Evolutionary conservation across 2,113 vertebrate genomes (phyloP).

Genomic region (Laticauda laticaudata): DNA sequence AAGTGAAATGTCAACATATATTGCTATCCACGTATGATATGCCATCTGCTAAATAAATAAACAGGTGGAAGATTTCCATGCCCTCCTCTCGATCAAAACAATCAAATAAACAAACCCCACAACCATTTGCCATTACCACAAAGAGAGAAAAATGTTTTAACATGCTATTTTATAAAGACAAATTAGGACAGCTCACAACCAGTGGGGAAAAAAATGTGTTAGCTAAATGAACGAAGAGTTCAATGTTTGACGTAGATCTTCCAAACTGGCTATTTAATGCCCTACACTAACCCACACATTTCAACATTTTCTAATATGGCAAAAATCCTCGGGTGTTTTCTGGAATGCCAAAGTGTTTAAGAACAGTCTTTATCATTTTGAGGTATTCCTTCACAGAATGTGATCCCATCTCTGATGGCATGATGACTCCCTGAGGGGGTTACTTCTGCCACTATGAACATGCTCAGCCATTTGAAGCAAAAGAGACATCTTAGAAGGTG

Average conservation of each 20-base stretch:
- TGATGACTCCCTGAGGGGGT: background rate
- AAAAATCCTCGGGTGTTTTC: background rate
- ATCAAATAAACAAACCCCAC: background rate
- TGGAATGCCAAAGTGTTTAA: background rate
- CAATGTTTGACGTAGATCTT: background rate
- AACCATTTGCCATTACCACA: slow-evolving; percentile 17
- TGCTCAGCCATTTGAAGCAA: background rate
- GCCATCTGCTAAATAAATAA: background rate
- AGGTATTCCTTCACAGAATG: background rate
- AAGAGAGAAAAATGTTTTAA: slow-evolving; percentile 5
- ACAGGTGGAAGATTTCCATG: slow-evolving; percentile 29
- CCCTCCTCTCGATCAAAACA: background rate
- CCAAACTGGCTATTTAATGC: background rate
- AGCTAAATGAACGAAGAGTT: slow-evolving; percentile 2
- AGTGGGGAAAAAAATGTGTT: background rate
- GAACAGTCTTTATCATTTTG: background rate
- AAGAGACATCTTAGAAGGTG: background rate
- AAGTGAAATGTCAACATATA: background rate
- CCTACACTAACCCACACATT: background rate
- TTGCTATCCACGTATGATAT: background rate
- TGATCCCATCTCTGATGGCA: background rate
- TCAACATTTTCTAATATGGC: background rate
- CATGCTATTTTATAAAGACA: background rate
- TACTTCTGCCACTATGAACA: background rate
- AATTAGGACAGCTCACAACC: slow-evolving; percentile 9